Evolutionary conservation across 2,113 vertebrate species (phyloP), one percentile per base, ranked within the genome.

Genomic region (Halichoeres trimaculatus): DNA sequence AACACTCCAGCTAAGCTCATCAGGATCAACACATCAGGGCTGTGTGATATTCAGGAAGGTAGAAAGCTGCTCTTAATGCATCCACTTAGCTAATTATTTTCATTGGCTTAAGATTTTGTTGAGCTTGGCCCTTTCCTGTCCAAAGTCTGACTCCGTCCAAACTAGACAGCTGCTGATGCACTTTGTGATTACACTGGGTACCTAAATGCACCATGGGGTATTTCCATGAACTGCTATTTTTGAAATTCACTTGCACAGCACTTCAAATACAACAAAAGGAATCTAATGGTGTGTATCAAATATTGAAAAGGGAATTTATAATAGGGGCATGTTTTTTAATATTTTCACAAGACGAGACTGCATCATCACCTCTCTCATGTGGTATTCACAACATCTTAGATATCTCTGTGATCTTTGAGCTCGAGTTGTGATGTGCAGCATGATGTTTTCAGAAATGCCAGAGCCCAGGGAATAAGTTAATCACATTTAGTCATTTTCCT

Each of bases 11-110:
- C 53, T 64, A 14, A 66, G 66, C 56, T 85, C 2, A 57, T 55
- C 51, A 66, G 54, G 77, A 58, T 78, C 0, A 23, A 41, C 63
- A 35, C 55, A 61, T 73, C 70, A 72, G 53, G 26, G 35, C 70
- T 52, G 70, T 22, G 62, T 17, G 55, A 58, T 50, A 51, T 50
- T 62, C 38, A 14, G 71, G 65, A 40, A 24, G 1, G 50, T 53
- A 50, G 34, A 71, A 74, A 70, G 58, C 80, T 62, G 24, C 60
- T 69, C 45, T 73, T 64, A 52, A 68, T 55, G 69, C 77, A 66
- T 58, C 82, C 71, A 77, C 58, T 75, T 76, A 30, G 60, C 52
- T 80, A 67, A 84, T 84, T 82, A 52, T 64, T 55, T 58, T 66
- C 9, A 59, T 34, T 80, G 58, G 48, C 65, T 72, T 52, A 30